Base-by-base conservation (phyloP, 2,888 invertebrate genomes). In the Lysandra bellargus region DNA sequence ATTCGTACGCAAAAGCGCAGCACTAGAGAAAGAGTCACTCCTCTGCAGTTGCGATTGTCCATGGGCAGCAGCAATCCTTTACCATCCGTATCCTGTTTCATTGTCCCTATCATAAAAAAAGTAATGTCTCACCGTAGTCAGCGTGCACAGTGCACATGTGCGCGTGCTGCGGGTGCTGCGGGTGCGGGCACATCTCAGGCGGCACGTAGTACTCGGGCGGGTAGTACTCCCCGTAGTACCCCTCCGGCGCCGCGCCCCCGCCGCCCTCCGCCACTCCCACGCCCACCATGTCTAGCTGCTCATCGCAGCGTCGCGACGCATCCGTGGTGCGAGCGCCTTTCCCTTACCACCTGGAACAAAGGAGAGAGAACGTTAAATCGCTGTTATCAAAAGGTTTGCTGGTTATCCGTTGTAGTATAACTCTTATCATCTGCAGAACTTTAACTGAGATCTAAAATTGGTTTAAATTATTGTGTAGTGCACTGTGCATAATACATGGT, bases 81-180 rank as follows among this genome's bases (percentile, higher is more conserved):
- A 49, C 49, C 49, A 49, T 49, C 12, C 9, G 2, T 49, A 9
- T 49, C 49, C 49, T 49, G 49, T 49, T 49, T 49, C 49, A 49
- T 12, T 49, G 49, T 12, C 49, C 49, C 9, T 49, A 12, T 49
- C 49, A 9, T 12, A 49, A 49, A 49, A 49, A 49, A 49, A 49
- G 12, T 12, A 6, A 40, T 44, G 49, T 78, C 96, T 95, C 91
- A 97, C 97, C 97, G 91, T 96, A 97, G 90, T 97, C 97, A 85
- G 96, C 95, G 87, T 97, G 97, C 89, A 97, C 95, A 83, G 96
- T 95, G 93, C 97, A 97, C 95, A 97, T 95, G 86, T 95, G 95
- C 84, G 93, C 92, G 85, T 94, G 96, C 89, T 95, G 96, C 57
- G 93, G 95, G 87, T 96, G 96, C 89, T 95, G 95, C 82, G 96